Evolutionary conservation across 2,113 vertebrate species (phyloP).

Genomic region (Condylura cristata): DNA sequence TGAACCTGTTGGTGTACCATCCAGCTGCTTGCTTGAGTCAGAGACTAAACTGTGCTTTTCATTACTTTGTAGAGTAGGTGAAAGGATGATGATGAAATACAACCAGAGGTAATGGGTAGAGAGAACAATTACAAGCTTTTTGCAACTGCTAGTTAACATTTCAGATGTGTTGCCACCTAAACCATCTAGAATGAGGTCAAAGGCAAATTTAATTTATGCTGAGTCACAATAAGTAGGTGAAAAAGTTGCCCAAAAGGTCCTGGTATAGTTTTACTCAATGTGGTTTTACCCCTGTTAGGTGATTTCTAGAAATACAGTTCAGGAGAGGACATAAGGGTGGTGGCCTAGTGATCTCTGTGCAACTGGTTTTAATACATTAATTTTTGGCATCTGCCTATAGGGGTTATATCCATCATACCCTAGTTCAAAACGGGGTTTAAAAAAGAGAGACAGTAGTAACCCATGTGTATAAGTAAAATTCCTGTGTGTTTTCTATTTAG

Average conservation of each 20-base stretch:
- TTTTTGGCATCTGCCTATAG: background rate
- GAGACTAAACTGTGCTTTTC: background rate
- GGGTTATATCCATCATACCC: background rate
- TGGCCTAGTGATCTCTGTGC: background rate
- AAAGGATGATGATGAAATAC: background rate
- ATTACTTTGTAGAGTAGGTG: background rate
- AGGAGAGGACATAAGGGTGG: background rate
- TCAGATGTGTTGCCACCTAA: background rate
- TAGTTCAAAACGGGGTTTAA: conserved; percentile 36
- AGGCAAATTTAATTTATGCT: background rate
- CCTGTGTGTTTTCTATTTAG: background rate
- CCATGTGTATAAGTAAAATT: background rate
- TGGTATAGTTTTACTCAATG: background rate
- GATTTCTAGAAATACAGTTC: background rate
- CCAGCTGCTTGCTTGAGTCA: background rate
- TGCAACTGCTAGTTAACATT: background rate
- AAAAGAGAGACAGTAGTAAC: background rate
- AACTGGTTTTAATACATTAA: background rate
- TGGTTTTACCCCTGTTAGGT: background rate
- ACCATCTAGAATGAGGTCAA: background rate
- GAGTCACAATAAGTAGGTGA: background rate
- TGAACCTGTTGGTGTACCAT: no score
- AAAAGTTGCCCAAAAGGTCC: background rate
- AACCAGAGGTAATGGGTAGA: background rate
- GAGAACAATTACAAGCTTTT: background rate